Evolutionary conservation across 1,140 invertebrate genomes (phyloP).

Genomic region (Zaprionus taronus): DNA sequence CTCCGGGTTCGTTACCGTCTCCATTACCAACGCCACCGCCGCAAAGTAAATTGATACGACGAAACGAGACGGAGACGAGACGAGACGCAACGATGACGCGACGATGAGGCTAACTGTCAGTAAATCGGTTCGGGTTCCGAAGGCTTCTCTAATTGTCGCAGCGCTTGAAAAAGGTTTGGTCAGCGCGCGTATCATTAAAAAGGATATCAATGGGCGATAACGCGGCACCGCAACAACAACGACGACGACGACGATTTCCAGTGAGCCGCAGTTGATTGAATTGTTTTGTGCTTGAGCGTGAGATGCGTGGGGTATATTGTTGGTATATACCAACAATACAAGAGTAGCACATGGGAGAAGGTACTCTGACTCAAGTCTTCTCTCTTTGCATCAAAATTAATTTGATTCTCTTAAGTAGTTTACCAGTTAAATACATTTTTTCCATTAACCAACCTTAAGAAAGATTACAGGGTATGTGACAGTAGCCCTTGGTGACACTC

Average conservation of each 20-base stretch:
- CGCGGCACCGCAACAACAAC: constrained; percentile 53
- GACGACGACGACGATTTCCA: constrained; percentile 8
- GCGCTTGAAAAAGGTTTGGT: constrained; percentile 73
- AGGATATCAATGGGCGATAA: constrained; percentile 81
- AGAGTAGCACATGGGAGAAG: neutral
- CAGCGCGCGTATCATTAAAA: constrained; percentile 74
- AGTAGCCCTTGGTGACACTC: neutral
- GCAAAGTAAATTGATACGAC: constrained; percentile 69
- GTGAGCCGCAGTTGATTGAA: constrained; percentile 70
- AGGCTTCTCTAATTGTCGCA: constrained; percentile 47
- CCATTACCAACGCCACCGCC: constrained; percentile 21
- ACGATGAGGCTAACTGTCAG: constrained; percentile 31
- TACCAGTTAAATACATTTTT: neutral
- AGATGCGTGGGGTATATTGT: neutral
- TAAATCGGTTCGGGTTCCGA: constrained; percentile 33
- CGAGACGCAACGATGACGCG: constrained; percentile 17
- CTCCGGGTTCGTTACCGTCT: constrained; percentile 8
- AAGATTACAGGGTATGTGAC: neutral
- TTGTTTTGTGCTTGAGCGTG: constrained; percentile 55
- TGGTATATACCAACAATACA: neutral
- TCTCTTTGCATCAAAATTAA: neutral
- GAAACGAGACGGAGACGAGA: constrained; percentile 11
- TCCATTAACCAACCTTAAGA: neutral
- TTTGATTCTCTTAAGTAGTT: neutral
- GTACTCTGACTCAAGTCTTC: neutral